Percentiles rank a stretch among this genome's conserved stretches.
Conservation (phyloP, 1,140 invertebrate genomes). For the Matsumurasca onukii region DNA sequence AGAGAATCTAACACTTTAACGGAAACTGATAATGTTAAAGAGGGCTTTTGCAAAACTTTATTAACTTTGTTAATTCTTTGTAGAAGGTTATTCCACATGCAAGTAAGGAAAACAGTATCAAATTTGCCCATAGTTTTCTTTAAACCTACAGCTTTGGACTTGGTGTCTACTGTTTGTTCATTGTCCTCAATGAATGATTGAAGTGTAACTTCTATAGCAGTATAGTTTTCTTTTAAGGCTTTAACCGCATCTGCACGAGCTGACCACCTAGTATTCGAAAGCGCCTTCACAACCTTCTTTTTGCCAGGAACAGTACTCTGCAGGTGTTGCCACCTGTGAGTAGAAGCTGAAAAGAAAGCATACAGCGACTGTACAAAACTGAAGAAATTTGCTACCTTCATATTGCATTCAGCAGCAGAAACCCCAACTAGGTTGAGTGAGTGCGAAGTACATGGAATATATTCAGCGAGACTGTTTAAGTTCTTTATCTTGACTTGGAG, state of each 20-base stretch:
- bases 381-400: too few species aligned
- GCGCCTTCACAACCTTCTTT: neutral
- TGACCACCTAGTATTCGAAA: slow-evolving; percentile 7
- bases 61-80: neutral
- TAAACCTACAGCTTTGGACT: neutral
- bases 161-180: neutral
- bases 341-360: slow-evolving; percentile 13
- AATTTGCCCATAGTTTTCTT: neutral
- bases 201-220: neutral
- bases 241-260: neutral
- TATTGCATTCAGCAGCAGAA: too few species aligned
- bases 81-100: slow-evolving; percentile 1
- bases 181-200: neutral
- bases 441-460: too few species aligned
- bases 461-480: too few species aligned
- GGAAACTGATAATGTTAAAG: too few species aligned
- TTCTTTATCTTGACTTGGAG: too few species aligned
- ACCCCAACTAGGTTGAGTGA: too few species aligned
- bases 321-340: neutral
- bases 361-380: too few species aligned
- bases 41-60: slow-evolving; percentile 5
- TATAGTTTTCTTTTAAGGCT: slow-evolving; percentile 14
- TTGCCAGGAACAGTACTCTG: neutral
- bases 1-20: too few species aligned
- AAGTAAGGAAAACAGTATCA: neutral